Percentiles rank a stretch among this genome's conserved stretches.
Evolutionary conservation across 2,888 invertebrate genomes (phyloP).

Genomic region (Sesia apiformis): DNA sequence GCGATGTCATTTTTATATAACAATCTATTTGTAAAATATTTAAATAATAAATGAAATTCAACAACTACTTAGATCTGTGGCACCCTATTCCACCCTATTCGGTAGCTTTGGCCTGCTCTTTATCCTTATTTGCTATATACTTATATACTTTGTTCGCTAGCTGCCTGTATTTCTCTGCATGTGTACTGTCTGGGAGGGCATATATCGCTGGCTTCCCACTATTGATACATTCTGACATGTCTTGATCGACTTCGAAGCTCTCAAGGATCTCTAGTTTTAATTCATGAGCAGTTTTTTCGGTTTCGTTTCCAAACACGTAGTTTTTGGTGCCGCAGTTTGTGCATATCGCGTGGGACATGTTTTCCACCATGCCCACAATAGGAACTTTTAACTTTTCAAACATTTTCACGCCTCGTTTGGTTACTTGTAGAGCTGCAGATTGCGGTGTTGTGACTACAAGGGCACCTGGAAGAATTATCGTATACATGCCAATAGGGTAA

Average conservation of each 20-base stretch:
- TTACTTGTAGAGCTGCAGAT: constrained; percentile 89
- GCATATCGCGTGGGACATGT: constrained; percentile 90
- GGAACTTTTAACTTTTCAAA: constrained; percentile 88
- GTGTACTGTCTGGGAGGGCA: constrained; percentile 73
- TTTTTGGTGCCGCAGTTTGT: constrained; percentile 83
- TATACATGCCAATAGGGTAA: no score
- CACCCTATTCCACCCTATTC: constrained; percentile 36
- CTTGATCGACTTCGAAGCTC: constrained; percentile 82
- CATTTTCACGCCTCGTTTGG: constrained; percentile 90
- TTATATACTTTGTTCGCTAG: constrained; percentile 63
- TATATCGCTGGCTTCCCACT: constrained; percentile 84
- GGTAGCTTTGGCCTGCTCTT: constrained; percentile 31
- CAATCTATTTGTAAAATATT: constrained; percentile 37
- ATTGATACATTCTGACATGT: constrained; percentile 81
- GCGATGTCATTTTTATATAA: constrained; percentile 18
- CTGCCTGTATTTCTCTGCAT: constrained; percentile 60
- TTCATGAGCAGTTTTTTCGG: constrained; percentile 74
- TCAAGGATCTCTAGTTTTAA: constrained; percentile 80
- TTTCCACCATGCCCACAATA: constrained; percentile 91
- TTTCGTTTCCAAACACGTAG: constrained; percentile 82
- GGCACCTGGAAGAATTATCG: constrained; percentile 71
- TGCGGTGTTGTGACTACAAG: constrained; percentile 96
- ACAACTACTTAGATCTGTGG: constrained; percentile 25
- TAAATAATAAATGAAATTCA: constrained; percentile 39
- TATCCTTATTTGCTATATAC: constrained; percentile 51